These are phyloP conservation scores for Sinocyclocheilus anophthalmus DNA, from an alignment of 2,113 vertebrate species.

Conservation along the genomic window DNA sequence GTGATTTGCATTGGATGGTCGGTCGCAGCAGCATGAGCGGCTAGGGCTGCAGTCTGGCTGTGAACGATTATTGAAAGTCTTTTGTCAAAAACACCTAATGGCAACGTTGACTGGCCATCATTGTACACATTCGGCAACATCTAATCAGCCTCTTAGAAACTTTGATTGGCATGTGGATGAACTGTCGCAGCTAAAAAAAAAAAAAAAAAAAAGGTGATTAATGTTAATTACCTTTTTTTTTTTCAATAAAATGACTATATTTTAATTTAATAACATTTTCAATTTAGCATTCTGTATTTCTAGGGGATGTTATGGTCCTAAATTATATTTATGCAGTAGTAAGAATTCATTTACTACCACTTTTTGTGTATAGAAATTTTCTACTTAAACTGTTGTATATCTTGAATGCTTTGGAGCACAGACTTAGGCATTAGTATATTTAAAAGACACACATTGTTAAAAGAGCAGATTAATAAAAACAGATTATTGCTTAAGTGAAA, in stretches of 20 bases:
- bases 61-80: neutral
- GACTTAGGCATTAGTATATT: neutral
- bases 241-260: too few relatives aligned
- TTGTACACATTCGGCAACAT: neutral
- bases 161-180: neutral
- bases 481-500: too few relatives aligned
- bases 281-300: too few relatives aligned
- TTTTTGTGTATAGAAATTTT: neutral
- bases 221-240: too few relatives aligned
- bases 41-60: neutral
- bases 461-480: too few relatives aligned
- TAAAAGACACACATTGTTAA: too few relatives aligned
- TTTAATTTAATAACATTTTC: too few relatives aligned
- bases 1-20: neutral
- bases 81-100: neutral
- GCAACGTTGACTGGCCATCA: neutral
- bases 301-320: too few relatives aligned
- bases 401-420: neutral
- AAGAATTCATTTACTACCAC: neutral
- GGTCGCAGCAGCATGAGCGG: neutral
- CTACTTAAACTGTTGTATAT: neutral
- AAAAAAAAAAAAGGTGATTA: too few relatives aligned
- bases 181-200: too few relatives aligned
- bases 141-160: neutral
- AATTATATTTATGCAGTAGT: neutral